A percentile compares a stretch with the other conserved stretches of the same genome.
Conservation (phyloP, 2,888 invertebrate species). For the Megamerina dolium region DNA sequence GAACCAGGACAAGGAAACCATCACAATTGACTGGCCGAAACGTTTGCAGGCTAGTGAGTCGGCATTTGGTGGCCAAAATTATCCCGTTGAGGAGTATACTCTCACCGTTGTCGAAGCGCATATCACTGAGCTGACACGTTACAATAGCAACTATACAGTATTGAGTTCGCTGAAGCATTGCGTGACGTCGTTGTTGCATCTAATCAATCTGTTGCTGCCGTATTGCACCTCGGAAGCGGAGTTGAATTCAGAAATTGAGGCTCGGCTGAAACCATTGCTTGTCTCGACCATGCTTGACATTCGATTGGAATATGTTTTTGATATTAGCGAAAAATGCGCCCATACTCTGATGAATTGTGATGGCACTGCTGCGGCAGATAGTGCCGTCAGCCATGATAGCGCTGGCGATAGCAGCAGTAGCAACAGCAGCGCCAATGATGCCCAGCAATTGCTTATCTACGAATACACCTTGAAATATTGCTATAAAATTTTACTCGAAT, state of each 20-base stretch:
- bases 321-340: slow-evolving; percentile 58
- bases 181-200: slow-evolving; percentile 41
- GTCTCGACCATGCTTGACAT: slow-evolving; percentile 69
- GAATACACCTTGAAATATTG: slow-evolving; percentile 61
- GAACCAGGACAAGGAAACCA: slow-evolving; percentile 45
- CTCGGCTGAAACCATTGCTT: slow-evolving; percentile 37
- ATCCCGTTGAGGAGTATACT: slow-evolving; percentile 47
- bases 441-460: slow-evolving; percentile 60
- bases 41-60: slow-evolving; percentile 32
- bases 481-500: slow-evolving; percentile 62
- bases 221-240: slow-evolving; percentile 20
- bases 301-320: slow-evolving; percentile 64
- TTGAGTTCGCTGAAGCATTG: slow-evolving; percentile 46
- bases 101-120: slow-evolving; percentile 48
- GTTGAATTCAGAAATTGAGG: slow-evolving; percentile 26
- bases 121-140: slow-evolving; percentile 41
- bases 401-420: no score
- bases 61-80: slow-evolving; percentile 39
- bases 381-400: no score
- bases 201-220: slow-evolving; percentile 40
- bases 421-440: slow-evolving; percentile 54
- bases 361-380: slow-evolving; percentile 18
- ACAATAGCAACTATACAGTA: slow-evolving; percentile 36
- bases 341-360: slow-evolving; percentile 48
- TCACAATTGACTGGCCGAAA: slow-evolving; percentile 47